phyloP scores from a whole-genome alignment of 2,797 vertebrate genomes.

The Silurus lanzhouensis region DNA sequence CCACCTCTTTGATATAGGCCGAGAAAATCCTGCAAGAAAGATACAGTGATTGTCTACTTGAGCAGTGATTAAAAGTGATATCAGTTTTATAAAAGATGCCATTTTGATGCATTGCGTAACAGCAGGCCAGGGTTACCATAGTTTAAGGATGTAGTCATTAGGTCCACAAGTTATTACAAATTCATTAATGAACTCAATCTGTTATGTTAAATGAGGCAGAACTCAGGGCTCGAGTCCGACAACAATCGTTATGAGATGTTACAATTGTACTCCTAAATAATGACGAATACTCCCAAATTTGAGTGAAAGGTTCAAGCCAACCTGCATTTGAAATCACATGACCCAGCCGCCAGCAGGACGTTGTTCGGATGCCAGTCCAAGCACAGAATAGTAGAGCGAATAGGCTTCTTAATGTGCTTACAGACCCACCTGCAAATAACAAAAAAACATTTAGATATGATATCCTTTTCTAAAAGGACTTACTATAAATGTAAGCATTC shows the following conservation, averaged over 20 bases:
- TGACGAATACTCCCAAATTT: background rate
- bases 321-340: constrained; percentile 99
- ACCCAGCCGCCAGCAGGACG: constrained; percentile 92
- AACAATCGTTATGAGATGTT: background rate
- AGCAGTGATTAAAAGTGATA: background rate
- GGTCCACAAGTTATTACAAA: background rate
- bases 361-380: constrained; percentile 99
- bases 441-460: constrained; percentile 5
- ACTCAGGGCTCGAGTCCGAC: background rate
- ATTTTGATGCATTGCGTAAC: background rate
- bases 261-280: background rate
- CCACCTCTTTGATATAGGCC: constrained; percentile 98
- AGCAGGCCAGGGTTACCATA: background rate
- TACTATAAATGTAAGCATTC: background rate
- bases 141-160: background rate
- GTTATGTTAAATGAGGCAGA: background rate
- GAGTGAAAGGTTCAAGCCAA: constrained; percentile 54
- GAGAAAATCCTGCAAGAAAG: constrained; percentile 88
- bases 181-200: background rate
- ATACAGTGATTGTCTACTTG: constrained; percentile 6
- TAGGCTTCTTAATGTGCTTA: constrained; percentile 98
- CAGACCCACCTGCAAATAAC: constrained; percentile 90
- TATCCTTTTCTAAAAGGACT: background rate
- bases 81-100: background rate
- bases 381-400: constrained; percentile 96